Conservation (phyloP, 1,140 invertebrate genomes). For the Aphelenchoides avenae region DNA sequence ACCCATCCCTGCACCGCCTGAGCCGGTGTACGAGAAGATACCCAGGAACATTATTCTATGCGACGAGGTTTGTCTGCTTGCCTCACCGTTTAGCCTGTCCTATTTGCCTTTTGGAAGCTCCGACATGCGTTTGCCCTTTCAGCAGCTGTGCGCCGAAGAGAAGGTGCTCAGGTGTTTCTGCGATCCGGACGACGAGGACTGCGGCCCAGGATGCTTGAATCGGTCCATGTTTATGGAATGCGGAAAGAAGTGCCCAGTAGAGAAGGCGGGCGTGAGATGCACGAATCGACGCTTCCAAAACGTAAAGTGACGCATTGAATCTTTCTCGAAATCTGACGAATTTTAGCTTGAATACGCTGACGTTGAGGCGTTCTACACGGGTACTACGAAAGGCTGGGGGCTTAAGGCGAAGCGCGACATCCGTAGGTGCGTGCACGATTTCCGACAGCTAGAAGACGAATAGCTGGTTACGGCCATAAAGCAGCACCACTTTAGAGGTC, state of each 20-base stretch:
- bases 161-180: conserved; percentile 23
- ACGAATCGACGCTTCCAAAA: conserved; percentile 42
- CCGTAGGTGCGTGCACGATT: conserved; percentile 6
- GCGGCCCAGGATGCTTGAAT: conserved; percentile 34
- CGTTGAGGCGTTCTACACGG: conserved; percentile 37
- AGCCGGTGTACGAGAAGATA: too few species aligned
- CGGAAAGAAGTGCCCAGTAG: conserved; percentile 24
- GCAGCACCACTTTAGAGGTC: conserved; percentile 68
- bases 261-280: conserved; percentile 39
- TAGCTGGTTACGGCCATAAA: too few species aligned
- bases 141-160: too few species aligned
- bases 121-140: too few species aligned
- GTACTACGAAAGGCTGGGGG: conserved; percentile 42
- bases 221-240: conserved; percentile 38
- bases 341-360: conserved; percentile 36
- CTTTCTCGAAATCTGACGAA: conserved; percentile 9
- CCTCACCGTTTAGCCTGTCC: too few species aligned
- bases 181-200: conserved; percentile 23
- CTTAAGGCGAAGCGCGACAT: conserved; percentile 29
- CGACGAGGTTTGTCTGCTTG: too few species aligned
- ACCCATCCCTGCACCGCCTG: too few species aligned
- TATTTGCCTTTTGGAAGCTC: too few species aligned
- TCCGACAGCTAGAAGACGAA: background rate
- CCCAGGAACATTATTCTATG: too few species aligned
- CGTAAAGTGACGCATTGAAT: conserved; percentile 20